A percentile compares a stretch with the other conserved stretches of the same genome.
Evolutionary conservation across 1,140 invertebrate genomes (phyloP).

Genomic region (Drosophila orena): DNA sequence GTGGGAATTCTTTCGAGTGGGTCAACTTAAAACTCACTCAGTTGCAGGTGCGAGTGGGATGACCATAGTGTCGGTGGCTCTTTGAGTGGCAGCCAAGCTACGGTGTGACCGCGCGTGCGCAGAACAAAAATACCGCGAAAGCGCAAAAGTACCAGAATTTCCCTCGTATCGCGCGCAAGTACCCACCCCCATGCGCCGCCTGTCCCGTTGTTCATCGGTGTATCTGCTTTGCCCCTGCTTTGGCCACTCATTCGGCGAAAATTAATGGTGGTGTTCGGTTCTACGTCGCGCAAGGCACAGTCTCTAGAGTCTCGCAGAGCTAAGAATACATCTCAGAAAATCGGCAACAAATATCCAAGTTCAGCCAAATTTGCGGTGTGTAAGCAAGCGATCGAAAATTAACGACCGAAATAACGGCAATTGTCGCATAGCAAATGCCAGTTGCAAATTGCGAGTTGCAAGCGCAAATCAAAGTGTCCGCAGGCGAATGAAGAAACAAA

Average conservation of each 20-base stretch:
- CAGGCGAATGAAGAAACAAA: slow-evolving; percentile 29
- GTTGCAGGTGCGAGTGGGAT: slow-evolving; percentile 1
- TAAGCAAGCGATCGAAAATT: slow-evolving; percentile 7
- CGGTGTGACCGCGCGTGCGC: slow-evolving; percentile 6
- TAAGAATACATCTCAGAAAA: slow-evolving; percentile 59
- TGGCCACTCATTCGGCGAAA: slow-evolving; percentile 25
- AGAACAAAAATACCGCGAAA: background rate
- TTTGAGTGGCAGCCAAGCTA: background rate
- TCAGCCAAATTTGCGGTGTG: slow-evolving; percentile 8
- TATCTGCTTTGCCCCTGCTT: slow-evolving; percentile 2
- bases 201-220: slow-evolving; percentile 9
- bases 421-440: slow-evolving; percentile 67
- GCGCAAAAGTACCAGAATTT: slow-evolving; percentile 2
- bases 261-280: slow-evolving; percentile 77
- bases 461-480: slow-evolving; percentile 51
- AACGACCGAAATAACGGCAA: slow-evolving; percentile 19
- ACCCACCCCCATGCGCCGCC: slow-evolving; percentile 7
- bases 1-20: background rate
- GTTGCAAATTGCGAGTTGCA: background rate
- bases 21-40: background rate
- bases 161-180: background rate
- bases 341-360: slow-evolving; percentile 31
- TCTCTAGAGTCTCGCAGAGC: slow-evolving; percentile 47
- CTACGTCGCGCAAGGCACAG: slow-evolving; percentile 61
- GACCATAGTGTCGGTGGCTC: background rate